Percentiles rank a stretch among this genome's conserved stretches.
Evolutionary conservation across 2,888 invertebrate species (phyloP).

Genomic region (Amblyjoppa fuscipennis): DNA sequence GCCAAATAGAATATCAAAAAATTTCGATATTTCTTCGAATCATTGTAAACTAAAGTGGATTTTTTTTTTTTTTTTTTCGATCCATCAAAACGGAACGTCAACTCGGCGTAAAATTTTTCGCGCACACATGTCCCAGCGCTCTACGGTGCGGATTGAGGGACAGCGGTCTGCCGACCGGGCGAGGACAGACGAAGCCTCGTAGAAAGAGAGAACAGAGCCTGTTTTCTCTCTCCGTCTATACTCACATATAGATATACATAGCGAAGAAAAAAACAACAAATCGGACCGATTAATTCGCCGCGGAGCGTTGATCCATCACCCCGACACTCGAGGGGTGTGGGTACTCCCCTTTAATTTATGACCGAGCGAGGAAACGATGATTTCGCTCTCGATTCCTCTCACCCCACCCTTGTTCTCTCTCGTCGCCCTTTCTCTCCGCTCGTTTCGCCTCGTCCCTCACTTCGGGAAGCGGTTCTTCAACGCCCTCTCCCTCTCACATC

Average conservation of each 20-base stretch:
- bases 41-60: no score
- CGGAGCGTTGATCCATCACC: slow-evolving; percentile 70
- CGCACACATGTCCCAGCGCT: not conserved
- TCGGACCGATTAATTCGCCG: slow-evolving; percentile 66
- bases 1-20: no score
- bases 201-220: slow-evolving; percentile 20
- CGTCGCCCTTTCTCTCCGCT: slow-evolving; percentile 33
- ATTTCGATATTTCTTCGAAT: no score
- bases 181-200: slow-evolving; percentile 32
- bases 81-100: not conserved
- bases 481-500: slow-evolving; percentile 37
- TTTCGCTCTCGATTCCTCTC: slow-evolving; percentile 66
- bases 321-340: slow-evolving; percentile 59
- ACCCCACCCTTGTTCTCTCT: slow-evolving; percentile 47
- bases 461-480: slow-evolving; percentile 31
- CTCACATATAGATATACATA: not conserved
- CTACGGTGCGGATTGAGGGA: not conserved
- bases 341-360: slow-evolving; percentile 71
- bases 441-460: slow-evolving; percentile 33
- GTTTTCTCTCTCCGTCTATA: no score
- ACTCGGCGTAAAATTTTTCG: not conserved
- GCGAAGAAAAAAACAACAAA: slow-evolving; percentile 66
- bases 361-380: slow-evolving; percentile 71
- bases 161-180: slow-evolving; percentile 14
- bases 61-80: no score